Base-by-base conservation (phyloP, 2,113 vertebrate species). In the Passer domesticus region DNA sequence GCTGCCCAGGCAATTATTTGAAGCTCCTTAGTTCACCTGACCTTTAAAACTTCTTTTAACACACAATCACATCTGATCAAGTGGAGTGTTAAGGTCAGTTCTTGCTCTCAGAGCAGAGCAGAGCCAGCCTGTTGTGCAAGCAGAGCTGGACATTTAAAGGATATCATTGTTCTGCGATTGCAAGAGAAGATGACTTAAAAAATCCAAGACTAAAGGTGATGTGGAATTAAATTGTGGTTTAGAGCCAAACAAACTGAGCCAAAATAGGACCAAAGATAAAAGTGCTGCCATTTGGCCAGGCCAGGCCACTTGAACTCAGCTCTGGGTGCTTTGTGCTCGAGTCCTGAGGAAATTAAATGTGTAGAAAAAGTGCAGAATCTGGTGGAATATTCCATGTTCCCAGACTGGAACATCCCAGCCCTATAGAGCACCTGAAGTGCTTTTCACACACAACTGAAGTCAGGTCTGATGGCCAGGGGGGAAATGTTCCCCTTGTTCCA, bases 31-130 rank as follows among this genome's bases (percentile, higher is more conserved):
- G 22, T 82, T 88, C 68, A 62, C 37, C 56, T 86, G 90, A 88
- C 52, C 72, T 94, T 95, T 81, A 80, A 86, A 87, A 95, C 30
- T 89, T 64, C 25, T n/a, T 91, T 83, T 80, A 74, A 41, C 82
- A 89, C 50, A 44, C 59, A 55, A 67, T 77, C 19, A 27, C 63
- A 78, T 92, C 75, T 68, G 68, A 88, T 87, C 59, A 89, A 91
- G 52, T 13, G 47, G 37, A 56, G 56, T 43, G 74, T 74, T 95
- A 86, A 95, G 79, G 64, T 85, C 59, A 86, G 37, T 15, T 46
- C 79, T 70, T 70, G 35, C 43, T 90, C 56, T 78, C 27, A n/a
- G 2, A 82, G 67, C 49, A 58, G 17, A 83, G 43, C 73, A 69
- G 83, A 85, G 72, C 33, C 92, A 87, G 31, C 66, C 33, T 47